Evolutionary conservation across 2,797 vertebrate species (phyloP).

Genomic region (Tiaroga cobitis): DNA sequence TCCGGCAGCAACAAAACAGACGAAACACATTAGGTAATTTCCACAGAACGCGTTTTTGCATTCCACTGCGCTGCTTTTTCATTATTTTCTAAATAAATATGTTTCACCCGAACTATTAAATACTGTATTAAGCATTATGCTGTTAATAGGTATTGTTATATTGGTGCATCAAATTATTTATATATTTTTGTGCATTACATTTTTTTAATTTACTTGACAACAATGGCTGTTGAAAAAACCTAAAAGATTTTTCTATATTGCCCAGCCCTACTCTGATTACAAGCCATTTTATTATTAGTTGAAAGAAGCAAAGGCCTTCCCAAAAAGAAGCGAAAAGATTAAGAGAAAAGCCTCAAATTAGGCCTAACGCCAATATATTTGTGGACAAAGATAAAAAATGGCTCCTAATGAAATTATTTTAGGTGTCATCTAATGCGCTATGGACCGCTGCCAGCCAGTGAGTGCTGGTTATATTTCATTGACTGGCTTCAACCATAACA

Average conservation of each 20-base stretch:
- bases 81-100: too few relatives aligned
- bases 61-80: too few relatives aligned
- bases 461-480: slow-evolving; percentile 2
- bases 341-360: slow-evolving; percentile 25
- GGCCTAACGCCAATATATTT: background rate
- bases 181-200: background rate
- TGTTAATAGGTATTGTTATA: background rate
- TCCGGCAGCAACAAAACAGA: too few relatives aligned
- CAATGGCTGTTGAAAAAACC: background rate
- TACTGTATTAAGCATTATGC: background rate
- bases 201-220: background rate
- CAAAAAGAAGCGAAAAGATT: slow-evolving; percentile 9
- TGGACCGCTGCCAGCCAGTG: background rate
- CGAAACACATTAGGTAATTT: too few relatives aligned
- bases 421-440: background rate
- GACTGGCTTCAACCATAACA: slow-evolving; percentile 33
- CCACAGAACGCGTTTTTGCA: too few relatives aligned
- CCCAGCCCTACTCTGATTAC: slow-evolving; percentile 33
- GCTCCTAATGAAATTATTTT: background rate
- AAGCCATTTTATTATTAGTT: slow-evolving; percentile 33
- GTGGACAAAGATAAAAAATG: background rate
- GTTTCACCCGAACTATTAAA: background rate
- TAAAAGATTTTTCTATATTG: background rate
- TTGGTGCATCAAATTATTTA: background rate
- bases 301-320: slow-evolving; percentile 27